Conservation (phyloP, 2,113 vertebrate genomes). For the Periophthalmodon schlosseri region DNA sequence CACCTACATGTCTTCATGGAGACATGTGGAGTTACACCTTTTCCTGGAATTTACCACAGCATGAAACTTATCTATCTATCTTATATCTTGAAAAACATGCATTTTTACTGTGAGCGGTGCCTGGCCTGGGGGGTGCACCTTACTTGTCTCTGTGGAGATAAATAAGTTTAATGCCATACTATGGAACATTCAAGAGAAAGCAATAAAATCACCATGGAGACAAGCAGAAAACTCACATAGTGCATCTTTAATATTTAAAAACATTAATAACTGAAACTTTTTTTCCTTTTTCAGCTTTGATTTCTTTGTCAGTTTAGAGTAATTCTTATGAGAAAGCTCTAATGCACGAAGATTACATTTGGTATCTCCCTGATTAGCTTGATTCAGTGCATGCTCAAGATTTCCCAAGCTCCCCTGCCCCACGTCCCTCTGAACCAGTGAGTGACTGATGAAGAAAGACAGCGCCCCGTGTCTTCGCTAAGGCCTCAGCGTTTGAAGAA, state of each 20-base stretch:
- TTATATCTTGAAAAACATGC: background rate
- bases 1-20: too few relatives aligned
- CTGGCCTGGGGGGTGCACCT: too few relatives aligned
- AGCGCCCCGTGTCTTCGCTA: slow-evolving; percentile 20
- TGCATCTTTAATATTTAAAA: too few relatives aligned
- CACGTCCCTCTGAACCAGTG: slow-evolving; percentile 17
- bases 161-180: too few relatives aligned
- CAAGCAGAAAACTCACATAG: too few relatives aligned
- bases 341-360: slow-evolving; percentile 56
- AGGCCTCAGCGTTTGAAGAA: slow-evolving; percentile 23
- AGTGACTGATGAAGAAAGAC: slow-evolving; percentile 39
- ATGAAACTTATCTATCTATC: too few relatives aligned
- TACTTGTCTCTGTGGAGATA: too few relatives aligned
- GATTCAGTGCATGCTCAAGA: slow-evolving; percentile 52
- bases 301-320: slow-evolving; percentile 21
- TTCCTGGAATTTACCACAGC: too few relatives aligned
- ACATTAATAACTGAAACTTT: background rate
- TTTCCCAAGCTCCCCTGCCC: slow-evolving; percentile 25
- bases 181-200: too few relatives aligned
- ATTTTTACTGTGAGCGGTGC: too few relatives aligned
- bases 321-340: slow-evolving; percentile 41
- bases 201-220: too few relatives aligned
- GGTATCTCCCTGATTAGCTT: slow-evolving; percentile 39
- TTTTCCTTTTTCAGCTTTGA: background rate
- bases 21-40: too few relatives aligned